phyloP scores from a whole-genome alignment of 2,113 vertebrate species.

The Pteronura brasiliensis region DNA sequence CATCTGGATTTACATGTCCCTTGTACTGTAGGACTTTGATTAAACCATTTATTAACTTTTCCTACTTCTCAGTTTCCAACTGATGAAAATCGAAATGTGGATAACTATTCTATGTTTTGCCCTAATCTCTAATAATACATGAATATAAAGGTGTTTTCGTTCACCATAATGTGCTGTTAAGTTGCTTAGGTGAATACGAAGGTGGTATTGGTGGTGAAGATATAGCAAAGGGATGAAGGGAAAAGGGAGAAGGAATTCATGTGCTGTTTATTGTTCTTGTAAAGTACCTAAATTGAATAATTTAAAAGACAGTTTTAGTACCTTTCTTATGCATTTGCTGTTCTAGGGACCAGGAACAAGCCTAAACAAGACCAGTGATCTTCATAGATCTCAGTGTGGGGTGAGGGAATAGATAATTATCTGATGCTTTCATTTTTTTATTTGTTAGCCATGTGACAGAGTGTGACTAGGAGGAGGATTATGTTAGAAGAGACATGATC shows the following conservation, averaged over 20 bases:
- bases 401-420: not conserved
- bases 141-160: not conserved
- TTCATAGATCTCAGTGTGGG: not conserved
- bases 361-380: not conserved
- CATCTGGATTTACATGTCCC: not conserved
- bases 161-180: not conserved
- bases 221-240: not conserved
- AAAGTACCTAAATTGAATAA: not conserved
- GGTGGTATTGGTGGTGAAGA: not conserved
- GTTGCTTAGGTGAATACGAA: not conserved
- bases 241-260: not conserved
- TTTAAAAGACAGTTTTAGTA: not conserved
- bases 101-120: not conserved
- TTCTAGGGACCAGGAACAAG: not conserved
- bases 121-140: not conserved
- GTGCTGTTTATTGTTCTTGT: not conserved
- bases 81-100: not conserved
- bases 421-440: not conserved
- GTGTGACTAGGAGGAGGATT: not conserved
- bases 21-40: not conserved
- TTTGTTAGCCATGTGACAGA: not conserved
- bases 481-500: not conserved
- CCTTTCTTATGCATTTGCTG: not conserved
- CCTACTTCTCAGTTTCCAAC: not conserved
- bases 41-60: not conserved